Evolutionary conservation across 2,113 vertebrate genomes (phyloP), one percentile per base, ranked within the genome.

Genomic region (Monarcha castaneiventris): DNA sequence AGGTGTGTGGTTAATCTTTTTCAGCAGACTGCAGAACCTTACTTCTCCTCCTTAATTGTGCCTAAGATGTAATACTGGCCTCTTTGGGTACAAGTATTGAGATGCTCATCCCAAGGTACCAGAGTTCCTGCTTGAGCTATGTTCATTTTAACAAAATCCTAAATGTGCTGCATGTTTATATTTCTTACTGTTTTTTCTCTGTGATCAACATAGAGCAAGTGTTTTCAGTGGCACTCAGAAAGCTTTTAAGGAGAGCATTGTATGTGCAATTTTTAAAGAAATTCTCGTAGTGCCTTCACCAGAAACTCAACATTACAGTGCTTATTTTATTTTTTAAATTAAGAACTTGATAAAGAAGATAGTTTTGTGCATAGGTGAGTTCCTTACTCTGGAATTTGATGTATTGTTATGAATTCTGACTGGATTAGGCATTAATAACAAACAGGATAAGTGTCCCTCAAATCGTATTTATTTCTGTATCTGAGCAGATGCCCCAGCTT

Each of bases 401-500:
- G 6, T 81, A 46, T 87, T 87, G n/a, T 69, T 90, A 55, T 61
- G 96, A 74, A 88, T 96, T 97, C 83, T 95, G 80, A 25, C 75
- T 88, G 80, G 84, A 85, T 94, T 95, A 96, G 61, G 90, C 51
- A 66, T 87, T 87, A 94, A 87, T 94, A 95, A 95, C 79, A 92
- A 91, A 71, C 56, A 89, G 92, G 93, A 78, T 96, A 90, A 77
- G 73, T 39, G 62, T 80, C 68, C 94, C 67, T 56, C 30, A 84
- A 77, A 90, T 94, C 33, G 44, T 94, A 79, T 96, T 97, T 98
- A 97, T 97, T 97, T 97, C 87, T 97, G 96, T 94, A 79, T 55
- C 93, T 83, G 80, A 95, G 89, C 96, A 96, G 94, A 96, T 98
- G 97, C 88, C 71, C 11, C 3, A 6, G 93, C 87, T 97, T 96